Percentiles rank a stretch among this genome's conserved stretches.
Evolutionary conservation across 2,113 vertebrate genomes (phyloP).

Genomic region (Natator depressus): DNA sequence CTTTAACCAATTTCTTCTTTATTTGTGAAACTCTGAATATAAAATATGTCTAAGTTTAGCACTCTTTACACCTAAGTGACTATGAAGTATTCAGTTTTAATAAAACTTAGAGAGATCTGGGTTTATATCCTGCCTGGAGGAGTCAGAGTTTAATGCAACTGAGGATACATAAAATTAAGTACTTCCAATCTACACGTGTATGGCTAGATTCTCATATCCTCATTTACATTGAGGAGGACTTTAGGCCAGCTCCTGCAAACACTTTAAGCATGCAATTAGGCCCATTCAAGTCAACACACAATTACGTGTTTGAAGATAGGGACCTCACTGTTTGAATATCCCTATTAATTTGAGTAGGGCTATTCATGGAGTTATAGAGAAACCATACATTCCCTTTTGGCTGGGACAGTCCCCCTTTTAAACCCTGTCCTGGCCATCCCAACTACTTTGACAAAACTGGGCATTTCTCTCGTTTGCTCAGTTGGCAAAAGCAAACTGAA

Average conservation of each 20-base stretch:
- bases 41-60: background rate
- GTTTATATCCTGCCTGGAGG: background rate
- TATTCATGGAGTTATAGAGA: background rate
- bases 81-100: background rate
- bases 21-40: background rate
- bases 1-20: background rate
- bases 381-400: too few relatives aligned
- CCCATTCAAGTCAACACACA: background rate
- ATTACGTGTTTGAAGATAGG: background rate
- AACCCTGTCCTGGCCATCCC: too few relatives aligned
- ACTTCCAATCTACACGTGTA: background rate
- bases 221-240: background rate
- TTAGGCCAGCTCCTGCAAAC: background rate
- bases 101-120: background rate
- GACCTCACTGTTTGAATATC: background rate
- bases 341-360: background rate
- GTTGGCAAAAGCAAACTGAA: too few relatives aligned
- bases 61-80: background rate
- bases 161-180: background rate
- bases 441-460: too few relatives aligned
- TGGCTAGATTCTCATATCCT: background rate
- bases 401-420: too few relatives aligned
- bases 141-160: background rate
- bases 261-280: background rate
- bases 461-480: too few relatives aligned